Base-by-base conservation (phyloP, 2,888 invertebrate genomes). In the Cinara cedri region DNA sequence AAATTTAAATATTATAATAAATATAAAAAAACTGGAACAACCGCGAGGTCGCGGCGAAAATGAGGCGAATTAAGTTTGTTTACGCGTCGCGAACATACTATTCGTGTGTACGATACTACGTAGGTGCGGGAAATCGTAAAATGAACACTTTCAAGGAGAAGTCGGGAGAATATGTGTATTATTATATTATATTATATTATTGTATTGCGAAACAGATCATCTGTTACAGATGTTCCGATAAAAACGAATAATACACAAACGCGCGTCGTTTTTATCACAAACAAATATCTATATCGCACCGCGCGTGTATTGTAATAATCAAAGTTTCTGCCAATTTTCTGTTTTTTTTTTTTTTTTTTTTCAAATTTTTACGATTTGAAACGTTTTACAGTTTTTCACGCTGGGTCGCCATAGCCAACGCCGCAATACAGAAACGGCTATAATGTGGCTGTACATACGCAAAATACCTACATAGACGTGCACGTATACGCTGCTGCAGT, bases 251-350 rank as follows among this genome's bases (percentile, higher is more conserved):
- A 44, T 34, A 34, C n/a, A 42, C 71, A n/a, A 51, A 34, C 34
- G 34, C 3, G n/a, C 51, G 51, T 26, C n/a, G n/a, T n/a, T n/a
- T 51, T 68, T 68, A 68, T 68, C 49, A 26, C n/a, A 49, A 49
- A 66, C 10, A 51, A 51, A 68, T 51, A n/a, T 51, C 34, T 34
- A 51, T 51, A 51, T 68, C 26, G 51, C 51, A 68, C 51, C 34
- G 34, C 34, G n/a, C n/a, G n/a, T n/a, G n/a, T n/a, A n/a, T n/a
- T n/a, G n/a, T n/a, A 51, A 34, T 68, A 34, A 70, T 70, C 68
- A 54, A 54, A 70, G 68, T 11, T 68, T 68, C 11, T 68, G 68
- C 68, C 51, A 55, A 71, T 72, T 72, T 72, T 49, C 46, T 44
- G 42, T n/a, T n/a, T n/a, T n/a, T n/a, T n/a, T n/a, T n/a, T n/a